Percentiles rank a stretch among this genome's conserved stretches.
phyloP scores from a whole-genome alignment of 1,140 invertebrate species.

The Limonius californicus region DNA sequence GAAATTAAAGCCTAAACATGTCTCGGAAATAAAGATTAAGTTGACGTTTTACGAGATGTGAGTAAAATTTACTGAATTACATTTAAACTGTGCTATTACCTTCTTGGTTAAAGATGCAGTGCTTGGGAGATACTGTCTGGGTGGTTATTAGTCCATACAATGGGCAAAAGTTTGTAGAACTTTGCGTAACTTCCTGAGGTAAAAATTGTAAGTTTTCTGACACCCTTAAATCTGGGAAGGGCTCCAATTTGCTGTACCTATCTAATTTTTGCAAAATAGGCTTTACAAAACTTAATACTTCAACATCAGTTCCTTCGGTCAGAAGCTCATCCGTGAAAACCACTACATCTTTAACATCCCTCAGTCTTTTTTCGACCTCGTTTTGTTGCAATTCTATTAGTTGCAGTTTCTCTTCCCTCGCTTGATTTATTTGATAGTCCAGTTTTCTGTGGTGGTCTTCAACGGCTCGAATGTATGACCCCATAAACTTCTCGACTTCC shows the following conservation, averaged over 20 bases:
- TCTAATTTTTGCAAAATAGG: constrained; percentile 62
- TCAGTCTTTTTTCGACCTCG: constrained; percentile 49
- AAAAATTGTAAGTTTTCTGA: constrained; percentile 51
- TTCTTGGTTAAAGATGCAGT: constrained; percentile 53
- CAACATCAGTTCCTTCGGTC: constrained; percentile 61
- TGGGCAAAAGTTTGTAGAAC: constrained; percentile 46
- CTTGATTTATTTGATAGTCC: constrained; percentile 26
- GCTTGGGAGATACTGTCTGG: constrained; percentile 54
- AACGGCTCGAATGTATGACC: constrained; percentile 57
- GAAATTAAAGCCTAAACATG: not conserved
- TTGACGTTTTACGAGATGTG: too few relatives aligned
- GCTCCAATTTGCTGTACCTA: constrained; percentile 49
- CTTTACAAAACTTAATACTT: constrained; percentile 62
- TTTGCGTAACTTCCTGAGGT: constrained; percentile 48
- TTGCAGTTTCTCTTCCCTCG: constrained; percentile 51
- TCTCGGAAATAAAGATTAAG: not conserved
- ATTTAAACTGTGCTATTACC: constrained; percentile 40
- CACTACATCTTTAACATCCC: constrained; percentile 54
- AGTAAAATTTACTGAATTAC: too few relatives aligned
- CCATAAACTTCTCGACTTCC: constrained; percentile 59
- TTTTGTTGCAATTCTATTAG: constrained; percentile 48
- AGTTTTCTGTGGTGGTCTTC: constrained; percentile 53
- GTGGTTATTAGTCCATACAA: constrained; percentile 54
- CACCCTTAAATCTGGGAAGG: constrained; percentile 38
- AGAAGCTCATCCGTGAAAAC: constrained; percentile 60